Percentiles rank a stretch among this genome's conserved stretches.
phyloP scores from a whole-genome alignment of 2,113 vertebrate genomes.

The Carettochelys insculpta region DNA sequence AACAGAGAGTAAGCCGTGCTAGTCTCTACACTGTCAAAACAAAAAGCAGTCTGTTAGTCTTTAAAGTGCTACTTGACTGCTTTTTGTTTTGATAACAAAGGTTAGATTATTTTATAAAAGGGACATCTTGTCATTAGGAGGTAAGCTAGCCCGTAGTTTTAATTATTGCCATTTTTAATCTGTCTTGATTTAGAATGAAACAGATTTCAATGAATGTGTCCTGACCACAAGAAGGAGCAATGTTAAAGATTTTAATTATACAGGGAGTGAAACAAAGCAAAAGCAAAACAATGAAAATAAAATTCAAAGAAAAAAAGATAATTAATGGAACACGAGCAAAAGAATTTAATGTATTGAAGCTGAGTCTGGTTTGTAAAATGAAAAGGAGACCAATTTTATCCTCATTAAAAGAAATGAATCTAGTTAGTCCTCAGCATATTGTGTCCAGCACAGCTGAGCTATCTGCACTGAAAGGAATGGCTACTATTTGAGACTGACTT shows the following conservation, averaged over 20 bases:
- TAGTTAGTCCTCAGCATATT: not conserved
- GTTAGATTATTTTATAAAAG: not conserved
- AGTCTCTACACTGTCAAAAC: too few species aligned
- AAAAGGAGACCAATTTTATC: conserved; percentile 17
- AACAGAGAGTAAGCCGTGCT: too few species aligned
- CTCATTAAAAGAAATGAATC: not conserved
- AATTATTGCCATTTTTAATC: conserved; percentile 69
- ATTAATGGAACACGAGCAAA: conserved; percentile 65
- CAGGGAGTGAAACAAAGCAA: conserved; percentile 63
- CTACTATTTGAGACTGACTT: not conserved
- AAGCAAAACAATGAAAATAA: conserved; percentile 68
- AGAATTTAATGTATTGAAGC: conserved; percentile 60
- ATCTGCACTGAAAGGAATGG: not conserved
- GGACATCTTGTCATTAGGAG: not conserved
- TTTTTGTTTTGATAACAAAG: too few species aligned
- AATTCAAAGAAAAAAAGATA: conserved; percentile 57
- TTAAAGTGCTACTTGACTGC: too few species aligned
- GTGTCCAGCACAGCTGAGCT: accelerated
- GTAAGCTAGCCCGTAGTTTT: not conserved
- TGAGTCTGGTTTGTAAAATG: conserved; percentile 33
- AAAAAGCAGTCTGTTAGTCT: too few species aligned
- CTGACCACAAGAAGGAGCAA: conserved; percentile 42
- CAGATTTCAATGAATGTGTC: conserved; percentile 39
- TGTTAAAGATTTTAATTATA: conserved; percentile 62
- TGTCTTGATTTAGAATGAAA: conserved; percentile 44